These are phyloP conservation scores for Manis pentadactyla DNA, from an alignment of 2,797 vertebrate genomes.

Conservation along the genomic window DNA sequence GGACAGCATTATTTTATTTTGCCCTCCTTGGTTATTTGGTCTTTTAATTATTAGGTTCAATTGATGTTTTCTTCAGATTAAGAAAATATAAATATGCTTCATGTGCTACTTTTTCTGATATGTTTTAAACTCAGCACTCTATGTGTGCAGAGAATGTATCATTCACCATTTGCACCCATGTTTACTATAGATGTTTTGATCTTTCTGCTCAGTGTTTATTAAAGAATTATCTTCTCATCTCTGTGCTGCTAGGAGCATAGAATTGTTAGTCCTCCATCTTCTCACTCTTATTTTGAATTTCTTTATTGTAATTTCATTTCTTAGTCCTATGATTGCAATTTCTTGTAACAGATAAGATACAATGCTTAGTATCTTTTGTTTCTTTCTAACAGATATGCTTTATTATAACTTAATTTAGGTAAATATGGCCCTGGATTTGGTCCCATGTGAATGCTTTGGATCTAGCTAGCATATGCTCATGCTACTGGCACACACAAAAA, in stretches of 20 bases:
- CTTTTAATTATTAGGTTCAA: background rate
- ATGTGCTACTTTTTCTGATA: background rate
- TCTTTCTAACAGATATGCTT: background rate
- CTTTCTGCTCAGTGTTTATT: constrained; percentile 33
- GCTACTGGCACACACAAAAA: background rate
- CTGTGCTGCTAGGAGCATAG: background rate
- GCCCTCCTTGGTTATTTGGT: background rate
- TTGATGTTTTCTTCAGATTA: constrained; percentile 7
- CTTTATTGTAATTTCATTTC: background rate
- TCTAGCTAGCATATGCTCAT: background rate
- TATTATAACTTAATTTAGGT: background rate
- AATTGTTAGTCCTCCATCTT: background rate
- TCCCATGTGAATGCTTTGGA: background rate
- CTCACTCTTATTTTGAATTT: constrained; percentile 24
- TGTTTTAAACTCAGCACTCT: background rate
- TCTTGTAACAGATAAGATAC: background rate
- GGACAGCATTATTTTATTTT: constrained; percentile 1
- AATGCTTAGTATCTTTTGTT: background rate
- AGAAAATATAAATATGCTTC: background rate
- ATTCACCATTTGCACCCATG: background rate
- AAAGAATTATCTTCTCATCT: background rate
- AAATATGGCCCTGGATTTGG: background rate
- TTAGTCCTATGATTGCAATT: background rate
- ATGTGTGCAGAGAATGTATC: background rate
- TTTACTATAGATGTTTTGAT: background rate